phyloP scores from a whole-genome alignment of 2,888 invertebrate genomes.

The Cyaniris semiargus region DNA sequence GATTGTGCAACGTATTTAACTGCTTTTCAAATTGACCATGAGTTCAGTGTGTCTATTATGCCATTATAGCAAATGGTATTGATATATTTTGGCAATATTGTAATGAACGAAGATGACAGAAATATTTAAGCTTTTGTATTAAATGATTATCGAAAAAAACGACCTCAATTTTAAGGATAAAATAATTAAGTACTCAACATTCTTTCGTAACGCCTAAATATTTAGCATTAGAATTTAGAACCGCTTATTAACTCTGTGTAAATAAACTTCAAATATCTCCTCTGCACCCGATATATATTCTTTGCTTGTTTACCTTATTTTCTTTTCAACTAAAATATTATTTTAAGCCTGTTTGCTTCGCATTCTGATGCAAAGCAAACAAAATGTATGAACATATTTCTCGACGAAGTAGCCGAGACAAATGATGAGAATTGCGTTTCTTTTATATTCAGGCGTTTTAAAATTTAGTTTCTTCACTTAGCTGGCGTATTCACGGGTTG shows the following conservation, averaged over 20 bases:
- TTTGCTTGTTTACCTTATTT: constrained; percentile 15
- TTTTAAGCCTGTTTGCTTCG: constrained; percentile 15
- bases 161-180: neutral
- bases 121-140: neutral
- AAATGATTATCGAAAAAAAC: no score
- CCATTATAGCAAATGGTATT: constrained; percentile 4
- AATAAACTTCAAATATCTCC: neutral
- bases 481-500: constrained; percentile 27
- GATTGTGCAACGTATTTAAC: constrained; percentile 24
- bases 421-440: constrained; percentile 27
- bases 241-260: neutral
- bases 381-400: constrained; percentile 11
- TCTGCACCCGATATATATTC: constrained; percentile 20
- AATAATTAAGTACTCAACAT: neutral
- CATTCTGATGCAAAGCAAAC: constrained; percentile 18
- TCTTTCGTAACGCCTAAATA: neutral
- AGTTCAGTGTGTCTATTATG: neutral
- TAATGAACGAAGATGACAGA: neutral
- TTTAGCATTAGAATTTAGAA: no score
- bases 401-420: neutral
- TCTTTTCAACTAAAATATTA: constrained; percentile 14
- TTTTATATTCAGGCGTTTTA: constrained; percentile 26
- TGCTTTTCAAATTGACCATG: constrained; percentile 16
- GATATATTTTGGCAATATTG: neutral
- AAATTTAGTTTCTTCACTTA: constrained; percentile 26